Conservation (phyloP, 2,113 vertebrate genomes). For the Crotophaga sulcirostris region DNA sequence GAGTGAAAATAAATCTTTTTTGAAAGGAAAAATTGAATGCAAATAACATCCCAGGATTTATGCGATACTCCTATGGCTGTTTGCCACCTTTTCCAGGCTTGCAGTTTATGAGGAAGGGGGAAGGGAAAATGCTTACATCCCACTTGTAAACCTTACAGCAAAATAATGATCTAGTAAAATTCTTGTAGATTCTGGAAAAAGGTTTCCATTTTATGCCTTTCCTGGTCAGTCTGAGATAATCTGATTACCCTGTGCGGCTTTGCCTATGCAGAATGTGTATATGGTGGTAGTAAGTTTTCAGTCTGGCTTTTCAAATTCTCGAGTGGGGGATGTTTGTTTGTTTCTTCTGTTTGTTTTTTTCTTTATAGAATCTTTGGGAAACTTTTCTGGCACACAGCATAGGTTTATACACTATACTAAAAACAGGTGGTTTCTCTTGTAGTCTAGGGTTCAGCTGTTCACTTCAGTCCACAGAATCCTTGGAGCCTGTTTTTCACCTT, state of each 20-base stretch:
- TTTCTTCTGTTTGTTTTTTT: not conserved
- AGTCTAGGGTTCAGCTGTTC: not conserved
- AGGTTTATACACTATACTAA: not conserved
- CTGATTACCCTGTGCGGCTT: not conserved
- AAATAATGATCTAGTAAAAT: not conserved
- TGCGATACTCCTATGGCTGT: not conserved
- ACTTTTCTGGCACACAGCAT: not conserved
- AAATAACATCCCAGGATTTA: slow-evolving; percentile 1
- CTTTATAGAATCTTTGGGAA: not conserved
- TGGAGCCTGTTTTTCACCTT: not conserved
- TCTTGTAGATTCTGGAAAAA: not conserved
- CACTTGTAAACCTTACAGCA: not conserved
- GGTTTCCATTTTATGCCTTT: not conserved
- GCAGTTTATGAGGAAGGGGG: not conserved
- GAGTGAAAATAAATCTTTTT: not conserved
- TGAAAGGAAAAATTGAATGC: not conserved
- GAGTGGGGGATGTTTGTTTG: too few relatives aligned
- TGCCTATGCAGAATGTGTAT: not conserved
- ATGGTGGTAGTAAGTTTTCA: not conserved
- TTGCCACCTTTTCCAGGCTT: not conserved
- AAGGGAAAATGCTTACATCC: not conserved
- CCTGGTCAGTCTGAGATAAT: not conserved
- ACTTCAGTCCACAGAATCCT: not conserved
- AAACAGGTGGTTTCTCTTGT: not conserved
- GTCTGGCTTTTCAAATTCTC: not conserved